These are phyloP conservation scores for Pteropus rufus DNA, from an alignment of 2,797 vertebrate genomes.

Conservation along the genomic window DNA sequence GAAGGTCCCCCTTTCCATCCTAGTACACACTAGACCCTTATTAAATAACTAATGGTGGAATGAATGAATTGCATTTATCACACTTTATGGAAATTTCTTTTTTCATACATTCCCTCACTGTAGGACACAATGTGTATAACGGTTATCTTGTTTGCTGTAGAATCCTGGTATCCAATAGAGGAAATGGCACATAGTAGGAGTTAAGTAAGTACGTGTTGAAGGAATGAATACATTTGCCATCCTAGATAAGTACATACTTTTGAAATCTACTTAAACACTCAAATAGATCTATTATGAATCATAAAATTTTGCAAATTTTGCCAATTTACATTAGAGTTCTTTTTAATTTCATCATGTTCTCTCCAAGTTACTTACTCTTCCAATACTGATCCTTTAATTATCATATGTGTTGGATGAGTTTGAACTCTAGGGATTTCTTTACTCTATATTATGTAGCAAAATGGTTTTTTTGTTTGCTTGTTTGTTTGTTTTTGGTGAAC, in stretches of 20 bases:
- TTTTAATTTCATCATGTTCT: not conserved
- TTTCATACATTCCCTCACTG: not conserved
- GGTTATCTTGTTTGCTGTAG: not conserved
- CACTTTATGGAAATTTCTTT: not conserved
- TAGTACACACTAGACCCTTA: not conserved
- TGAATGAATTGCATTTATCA: not conserved
- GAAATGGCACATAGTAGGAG: not conserved
- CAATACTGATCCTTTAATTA: not conserved
- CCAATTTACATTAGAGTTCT: not conserved
- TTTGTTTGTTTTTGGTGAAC: not conserved
- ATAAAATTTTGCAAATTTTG: conserved; percentile 26
- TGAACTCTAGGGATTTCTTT: not conserved
- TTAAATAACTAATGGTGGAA: not conserved
- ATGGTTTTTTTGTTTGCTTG: not conserved
- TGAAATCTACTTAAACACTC: not conserved
- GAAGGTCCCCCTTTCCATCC: not conserved
- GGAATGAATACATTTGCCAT: not conserved
- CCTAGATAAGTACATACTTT: not conserved
- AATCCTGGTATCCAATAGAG: not conserved
- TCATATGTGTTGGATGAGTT: not conserved
- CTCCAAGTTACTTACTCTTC: conserved; percentile 25
- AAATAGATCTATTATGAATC: not conserved
- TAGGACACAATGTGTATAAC: not conserved
- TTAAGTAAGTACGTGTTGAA: not conserved
- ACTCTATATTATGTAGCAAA: not conserved